Evolutionary conservation across 2,888 invertebrate species (phyloP).

Genomic region (Hemithea aestivaria): DNA sequence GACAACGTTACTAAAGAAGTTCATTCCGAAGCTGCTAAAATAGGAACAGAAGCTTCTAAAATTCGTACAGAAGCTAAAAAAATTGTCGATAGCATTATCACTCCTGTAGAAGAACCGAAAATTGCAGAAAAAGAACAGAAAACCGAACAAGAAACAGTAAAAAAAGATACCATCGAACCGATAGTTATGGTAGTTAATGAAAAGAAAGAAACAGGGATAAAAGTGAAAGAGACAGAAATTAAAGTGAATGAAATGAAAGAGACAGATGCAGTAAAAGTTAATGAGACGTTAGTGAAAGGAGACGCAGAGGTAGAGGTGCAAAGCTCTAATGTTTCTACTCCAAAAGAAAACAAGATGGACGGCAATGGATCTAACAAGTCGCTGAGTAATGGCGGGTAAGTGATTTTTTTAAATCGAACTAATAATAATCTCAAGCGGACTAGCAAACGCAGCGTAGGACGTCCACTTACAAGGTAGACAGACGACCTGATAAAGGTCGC

Average conservation of each 20-base stretch:
- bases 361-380: slow-evolving; percentile 61
- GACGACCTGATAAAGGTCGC: too few relatives aligned
- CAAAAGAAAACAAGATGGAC: slow-evolving; percentile 53
- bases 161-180: slow-evolving; percentile 56
- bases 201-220: slow-evolving; percentile 52
- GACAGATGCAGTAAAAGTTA: slow-evolving; percentile 46
- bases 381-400: slow-evolving; percentile 73
- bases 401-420: too few relatives aligned
- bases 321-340: slow-evolving; percentile 75
- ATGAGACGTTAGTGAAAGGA: slow-evolving; percentile 73
- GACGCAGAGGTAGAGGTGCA: slow-evolving; percentile 81
- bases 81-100: slow-evolving; percentile 69
- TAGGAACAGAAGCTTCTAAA: slow-evolving; percentile 62
- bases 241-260: slow-evolving; percentile 40
- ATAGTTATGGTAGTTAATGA: slow-evolving; percentile 67
- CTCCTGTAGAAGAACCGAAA: slow-evolving; percentile 67
- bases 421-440: too few relatives aligned
- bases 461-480: too few relatives aligned
- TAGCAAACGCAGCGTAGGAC: too few relatives aligned
- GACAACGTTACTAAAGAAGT: not conserved
- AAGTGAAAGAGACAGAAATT: slow-evolving; percentile 49
- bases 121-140: slow-evolving; percentile 32
- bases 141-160: slow-evolving; percentile 30
- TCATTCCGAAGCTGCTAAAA: slow-evolving; percentile 37
- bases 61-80: too few relatives aligned